Percentiles rank a stretch among this genome's conserved stretches.
These are phyloP conservation scores for Barnardius zonarius DNA, from an alignment of 2,113 vertebrate genomes.

Conservation along the genomic window DNA sequence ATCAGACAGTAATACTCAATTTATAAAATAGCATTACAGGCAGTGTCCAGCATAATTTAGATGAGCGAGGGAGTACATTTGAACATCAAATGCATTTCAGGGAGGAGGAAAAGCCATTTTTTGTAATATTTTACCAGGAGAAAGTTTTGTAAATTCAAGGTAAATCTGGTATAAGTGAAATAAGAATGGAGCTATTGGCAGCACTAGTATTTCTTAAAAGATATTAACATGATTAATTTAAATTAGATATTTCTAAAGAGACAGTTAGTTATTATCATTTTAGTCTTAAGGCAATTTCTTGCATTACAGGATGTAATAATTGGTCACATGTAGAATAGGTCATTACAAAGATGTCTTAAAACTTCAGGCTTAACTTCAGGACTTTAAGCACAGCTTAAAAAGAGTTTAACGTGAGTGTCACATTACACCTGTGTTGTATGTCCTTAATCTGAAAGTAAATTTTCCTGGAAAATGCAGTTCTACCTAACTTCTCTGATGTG, in stretches of 20 bases:
- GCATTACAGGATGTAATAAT: not conserved
- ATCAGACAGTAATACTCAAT: not conserved
- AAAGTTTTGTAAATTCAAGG: not conserved
- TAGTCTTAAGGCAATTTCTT: not conserved
- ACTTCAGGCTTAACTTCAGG: not conserved
- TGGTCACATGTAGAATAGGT: not conserved
- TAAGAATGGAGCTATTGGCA: not conserved
- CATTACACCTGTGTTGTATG: not conserved
- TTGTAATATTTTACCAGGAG: not conserved
- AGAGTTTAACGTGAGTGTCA: not conserved
- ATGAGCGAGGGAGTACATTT: not conserved
- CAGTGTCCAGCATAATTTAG: not conserved
- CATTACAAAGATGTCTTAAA: not conserved
- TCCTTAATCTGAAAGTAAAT: not conserved
- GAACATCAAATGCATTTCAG: not conserved
- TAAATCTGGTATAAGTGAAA: not conserved
- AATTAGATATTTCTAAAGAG: not conserved
- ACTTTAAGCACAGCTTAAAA: not conserved
- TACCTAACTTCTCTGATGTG: not conserved
- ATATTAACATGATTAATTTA: not conserved
- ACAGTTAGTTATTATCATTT: not conserved
- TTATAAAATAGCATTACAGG: not conserved
- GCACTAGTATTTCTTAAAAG: not conserved
- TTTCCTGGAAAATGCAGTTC: not conserved
- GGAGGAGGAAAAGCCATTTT: not conserved